These are phyloP conservation scores for Tipula confusa DNA, from an alignment of 2,888 invertebrate species.

Conservation along the genomic window DNA sequence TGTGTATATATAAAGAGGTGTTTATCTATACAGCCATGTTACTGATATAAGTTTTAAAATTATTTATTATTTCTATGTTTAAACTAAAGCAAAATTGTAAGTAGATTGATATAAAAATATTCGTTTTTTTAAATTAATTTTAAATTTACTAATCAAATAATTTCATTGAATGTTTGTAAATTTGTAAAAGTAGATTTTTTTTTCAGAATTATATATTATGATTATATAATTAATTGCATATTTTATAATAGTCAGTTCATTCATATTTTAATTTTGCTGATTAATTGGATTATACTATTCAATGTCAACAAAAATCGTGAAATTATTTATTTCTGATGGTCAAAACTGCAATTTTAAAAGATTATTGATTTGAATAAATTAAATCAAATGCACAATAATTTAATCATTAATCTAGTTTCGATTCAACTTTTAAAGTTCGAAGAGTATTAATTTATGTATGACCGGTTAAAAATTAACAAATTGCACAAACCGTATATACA, in stretches of 20 bases:
- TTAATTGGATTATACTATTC: no score
- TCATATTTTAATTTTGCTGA: not conserved
- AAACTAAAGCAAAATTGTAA: not conserved
- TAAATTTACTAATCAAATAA: no score
- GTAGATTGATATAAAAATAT: not conserved
- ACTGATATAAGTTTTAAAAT: not conserved
- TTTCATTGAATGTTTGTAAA: no score
- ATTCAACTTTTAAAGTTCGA: no score
- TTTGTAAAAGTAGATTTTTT: no score
- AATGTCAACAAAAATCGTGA: not conserved
- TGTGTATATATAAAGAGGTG: not conserved
- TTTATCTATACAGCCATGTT: not conserved
- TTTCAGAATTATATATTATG: no score
- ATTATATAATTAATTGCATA: not conserved
- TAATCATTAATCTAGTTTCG: no score
- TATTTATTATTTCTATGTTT: not conserved
- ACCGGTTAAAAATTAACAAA: not conserved
- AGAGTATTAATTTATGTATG: no score
- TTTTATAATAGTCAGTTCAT: not conserved
- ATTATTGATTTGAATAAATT: no score
- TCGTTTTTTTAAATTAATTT: not conserved
- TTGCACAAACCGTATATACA: not conserved
- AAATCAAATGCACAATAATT: no score
- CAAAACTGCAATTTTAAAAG: no score
- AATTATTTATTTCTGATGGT: no score